Evolutionary conservation across 2,113 vertebrate species (phyloP).

Genomic region (Calyptomena viridis): DNA sequence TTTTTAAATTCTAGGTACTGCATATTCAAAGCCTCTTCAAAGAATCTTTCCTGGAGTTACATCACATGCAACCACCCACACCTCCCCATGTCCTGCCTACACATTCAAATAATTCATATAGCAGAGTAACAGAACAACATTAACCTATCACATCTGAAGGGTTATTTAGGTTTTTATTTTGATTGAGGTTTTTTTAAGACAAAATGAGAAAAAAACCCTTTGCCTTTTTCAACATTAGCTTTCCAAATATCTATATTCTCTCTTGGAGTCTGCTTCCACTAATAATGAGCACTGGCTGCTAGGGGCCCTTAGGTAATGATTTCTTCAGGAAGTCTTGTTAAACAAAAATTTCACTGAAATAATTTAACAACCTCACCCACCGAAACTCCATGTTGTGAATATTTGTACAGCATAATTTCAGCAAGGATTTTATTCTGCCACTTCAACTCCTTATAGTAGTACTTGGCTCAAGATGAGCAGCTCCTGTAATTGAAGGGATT

Average conservation of each 20-base stretch:
- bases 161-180: not conserved
- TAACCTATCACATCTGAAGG: not conserved
- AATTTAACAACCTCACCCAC: not conserved
- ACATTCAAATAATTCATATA: not conserved
- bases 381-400: not conserved
- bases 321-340: not conserved
- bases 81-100: not conserved
- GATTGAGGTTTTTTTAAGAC: not conserved
- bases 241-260: not conserved
- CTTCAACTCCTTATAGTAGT: not conserved
- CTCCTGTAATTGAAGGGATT: not conserved
- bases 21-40: slow-evolving; percentile 6
- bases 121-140: not conserved
- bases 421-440: not conserved
- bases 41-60: not conserved
- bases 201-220: not conserved
- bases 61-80: not conserved
- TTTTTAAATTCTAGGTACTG: not conserved
- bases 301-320: not conserved
- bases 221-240: not conserved
- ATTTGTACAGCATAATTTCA: not conserved
- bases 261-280: not conserved
- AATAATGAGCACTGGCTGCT: not conserved
- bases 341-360: not conserved
- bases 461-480: not conserved